Evolutionary conservation across 2,797 vertebrate genomes (phyloP).

Genomic region (Taeniopygia guttata): DNA sequence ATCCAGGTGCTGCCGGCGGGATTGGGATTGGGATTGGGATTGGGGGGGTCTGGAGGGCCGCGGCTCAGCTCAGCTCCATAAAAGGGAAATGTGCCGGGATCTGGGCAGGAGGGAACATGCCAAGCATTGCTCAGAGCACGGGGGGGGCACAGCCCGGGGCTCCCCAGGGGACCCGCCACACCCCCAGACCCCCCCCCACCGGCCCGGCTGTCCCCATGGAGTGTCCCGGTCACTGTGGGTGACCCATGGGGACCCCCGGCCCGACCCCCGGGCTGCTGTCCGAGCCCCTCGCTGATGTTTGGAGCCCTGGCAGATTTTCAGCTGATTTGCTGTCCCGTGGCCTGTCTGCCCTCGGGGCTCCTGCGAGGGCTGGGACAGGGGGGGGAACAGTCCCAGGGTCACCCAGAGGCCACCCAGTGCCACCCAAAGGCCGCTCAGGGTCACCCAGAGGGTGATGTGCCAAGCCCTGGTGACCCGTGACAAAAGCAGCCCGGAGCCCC

Average conservation of each 20-base stretch:
- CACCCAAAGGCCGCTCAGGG: background rate
- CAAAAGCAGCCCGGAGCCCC: rapidly evolving
- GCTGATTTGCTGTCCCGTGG: background rate
- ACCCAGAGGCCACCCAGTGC: background rate
- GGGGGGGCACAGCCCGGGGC: background rate
- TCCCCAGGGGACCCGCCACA: background rate
- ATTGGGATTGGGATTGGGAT: too few relatives aligned
- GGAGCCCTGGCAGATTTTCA: background rate
- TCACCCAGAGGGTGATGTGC: background rate
- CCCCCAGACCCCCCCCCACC: too few relatives aligned
- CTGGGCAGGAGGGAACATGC: background rate
- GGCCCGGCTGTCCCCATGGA: rapidly evolving
- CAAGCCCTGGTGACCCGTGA: background rate
- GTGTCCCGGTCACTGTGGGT: background rate
- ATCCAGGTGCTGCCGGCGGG: background rate
- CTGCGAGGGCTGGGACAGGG: rapidly evolving
- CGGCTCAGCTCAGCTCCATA: background rate
- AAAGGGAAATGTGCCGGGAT: background rate
- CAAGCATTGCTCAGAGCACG: background rate
- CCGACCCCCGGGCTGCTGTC: background rate
- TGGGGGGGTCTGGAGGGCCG: background rate
- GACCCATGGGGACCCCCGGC: background rate
- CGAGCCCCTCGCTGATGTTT: background rate
- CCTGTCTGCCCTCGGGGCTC: background rate
- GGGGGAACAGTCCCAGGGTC: background rate